Evolutionary conservation across 2,888 invertebrate genomes (phyloP), one percentile per base, ranked within the genome.

Genomic region (Pterostichus madidus): DNA sequence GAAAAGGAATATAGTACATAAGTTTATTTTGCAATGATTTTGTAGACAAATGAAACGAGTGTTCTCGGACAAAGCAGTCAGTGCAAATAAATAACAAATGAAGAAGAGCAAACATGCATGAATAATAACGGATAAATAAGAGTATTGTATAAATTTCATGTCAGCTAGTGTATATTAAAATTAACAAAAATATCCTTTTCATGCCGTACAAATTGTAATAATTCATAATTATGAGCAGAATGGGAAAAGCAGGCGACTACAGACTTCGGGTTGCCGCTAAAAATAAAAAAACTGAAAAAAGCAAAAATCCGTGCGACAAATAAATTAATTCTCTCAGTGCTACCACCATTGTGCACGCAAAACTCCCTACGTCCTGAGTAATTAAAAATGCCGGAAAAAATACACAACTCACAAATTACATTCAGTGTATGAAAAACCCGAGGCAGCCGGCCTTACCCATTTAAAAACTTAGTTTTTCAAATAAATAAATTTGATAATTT

Each of bases 401-500:
- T 75, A 81, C 59, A 77, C 77, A 77, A 77, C 79, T 79, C 81
- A 81, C 81, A 81, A 81, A 81, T 81, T 75, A 81, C 75, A 81
- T 75, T 56, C 71, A 80, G 80, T 73, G 73, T 49, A 68, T 80
- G 71, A 56, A 68, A 75, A 46, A 15, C 8, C 73, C 49, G 73
- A 46, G 73, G 76, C 53, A 13, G 32, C 7, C 39, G 56, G 59
- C 71, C 78, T 78, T 77, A 80, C 59, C 32, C 59, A 71, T 80
- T 80, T 80, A 73, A 78, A 78, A 81, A 81, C 81, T 81, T 75
- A 81, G 59, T 81, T 61, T 80, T 71, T 81, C 73, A 81, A 81
- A 81, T 81, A 81, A 81, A 81, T 81, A 81, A 81, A 81, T 81
- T 81, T 81, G 75, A 75, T 81, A 81, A 81, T 81, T 81, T 81